These are phyloP conservation scores for Anthoscopus minutus DNA, from an alignment of 2,113 vertebrate species.

Conservation along the genomic window DNA sequence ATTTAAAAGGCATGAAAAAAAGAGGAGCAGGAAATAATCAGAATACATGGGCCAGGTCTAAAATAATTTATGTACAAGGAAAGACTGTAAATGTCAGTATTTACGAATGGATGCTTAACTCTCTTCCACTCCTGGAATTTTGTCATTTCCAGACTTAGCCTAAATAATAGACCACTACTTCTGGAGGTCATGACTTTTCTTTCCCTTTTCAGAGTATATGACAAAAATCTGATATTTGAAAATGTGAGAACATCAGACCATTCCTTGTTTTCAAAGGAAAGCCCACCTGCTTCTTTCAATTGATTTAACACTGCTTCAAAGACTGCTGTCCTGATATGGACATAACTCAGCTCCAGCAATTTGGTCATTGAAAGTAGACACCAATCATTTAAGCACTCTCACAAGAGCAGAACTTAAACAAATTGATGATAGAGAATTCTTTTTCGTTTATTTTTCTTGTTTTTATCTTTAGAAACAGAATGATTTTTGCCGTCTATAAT, in stretches of 20 bases:
- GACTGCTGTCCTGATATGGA: rapidly evolving
- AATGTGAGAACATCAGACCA: neutral
- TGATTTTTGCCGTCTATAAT: neutral
- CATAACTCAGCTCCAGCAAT: neutral
- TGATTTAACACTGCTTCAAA: neutral
- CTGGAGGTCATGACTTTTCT: neutral
- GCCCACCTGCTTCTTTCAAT: neutral
- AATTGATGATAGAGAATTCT: neutral
- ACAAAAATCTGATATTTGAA: neutral
- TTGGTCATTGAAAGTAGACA: neutral
- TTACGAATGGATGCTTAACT: neutral
- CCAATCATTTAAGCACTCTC: neutral
- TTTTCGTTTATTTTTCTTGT: neutral
- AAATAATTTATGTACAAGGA: neutral
- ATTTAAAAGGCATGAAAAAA: neutral
- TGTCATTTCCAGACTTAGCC: neutral
- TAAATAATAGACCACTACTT: neutral
- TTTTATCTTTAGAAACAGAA: neutral
- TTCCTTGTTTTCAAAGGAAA: neutral
- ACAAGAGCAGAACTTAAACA: neutral
- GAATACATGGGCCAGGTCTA: neutral
- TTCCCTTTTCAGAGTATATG: neutral
- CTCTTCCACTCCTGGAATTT: neutral
- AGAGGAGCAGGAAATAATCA: neutral
- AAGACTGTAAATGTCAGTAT: neutral